phyloP scores from a whole-genome alignment of 2,113 vertebrate genomes.

The Microcebus jonahi region DNA sequence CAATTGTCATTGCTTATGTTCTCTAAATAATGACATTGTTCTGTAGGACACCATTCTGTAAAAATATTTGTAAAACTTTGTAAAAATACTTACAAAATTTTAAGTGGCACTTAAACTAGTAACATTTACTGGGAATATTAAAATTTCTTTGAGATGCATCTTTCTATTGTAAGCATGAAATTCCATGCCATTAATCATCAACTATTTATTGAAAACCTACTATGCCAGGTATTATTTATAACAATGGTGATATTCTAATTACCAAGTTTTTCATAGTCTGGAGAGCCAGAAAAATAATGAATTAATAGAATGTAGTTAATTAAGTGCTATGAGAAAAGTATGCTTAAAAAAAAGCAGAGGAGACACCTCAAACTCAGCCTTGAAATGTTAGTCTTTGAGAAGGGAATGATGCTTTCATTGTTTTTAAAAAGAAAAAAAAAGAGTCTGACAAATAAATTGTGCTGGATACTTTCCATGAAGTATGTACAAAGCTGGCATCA shows the following conservation, averaged over 20 bases:
- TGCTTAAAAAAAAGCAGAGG: not conserved
- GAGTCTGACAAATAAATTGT: not conserved
- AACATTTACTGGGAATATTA: not conserved
- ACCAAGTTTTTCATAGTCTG: not conserved
- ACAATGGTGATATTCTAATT: not conserved
- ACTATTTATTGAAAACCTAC: not conserved
- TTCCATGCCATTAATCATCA: not conserved
- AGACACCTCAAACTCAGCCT: not conserved
- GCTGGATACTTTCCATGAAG: not conserved
- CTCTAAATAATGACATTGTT: not conserved
- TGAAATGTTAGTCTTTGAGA: not conserved
- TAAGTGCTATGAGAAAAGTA: not conserved
- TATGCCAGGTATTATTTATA: not conserved
- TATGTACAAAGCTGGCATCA: not conserved
- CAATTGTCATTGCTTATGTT: not conserved
- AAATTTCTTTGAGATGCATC: not conserved
- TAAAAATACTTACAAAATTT: not conserved
- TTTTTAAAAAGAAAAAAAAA: not conserved
- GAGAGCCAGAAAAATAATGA: not conserved
- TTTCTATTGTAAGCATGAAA: not conserved
- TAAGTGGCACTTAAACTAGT: not conserved
- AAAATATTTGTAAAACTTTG: too few relatives aligned
- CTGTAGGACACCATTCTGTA: too few relatives aligned
- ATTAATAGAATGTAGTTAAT: not conserved
- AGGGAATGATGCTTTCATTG: not conserved